phyloP scores from a whole-genome alignment of 2,113 vertebrate species.

The Lipophrys pholis region DNA sequence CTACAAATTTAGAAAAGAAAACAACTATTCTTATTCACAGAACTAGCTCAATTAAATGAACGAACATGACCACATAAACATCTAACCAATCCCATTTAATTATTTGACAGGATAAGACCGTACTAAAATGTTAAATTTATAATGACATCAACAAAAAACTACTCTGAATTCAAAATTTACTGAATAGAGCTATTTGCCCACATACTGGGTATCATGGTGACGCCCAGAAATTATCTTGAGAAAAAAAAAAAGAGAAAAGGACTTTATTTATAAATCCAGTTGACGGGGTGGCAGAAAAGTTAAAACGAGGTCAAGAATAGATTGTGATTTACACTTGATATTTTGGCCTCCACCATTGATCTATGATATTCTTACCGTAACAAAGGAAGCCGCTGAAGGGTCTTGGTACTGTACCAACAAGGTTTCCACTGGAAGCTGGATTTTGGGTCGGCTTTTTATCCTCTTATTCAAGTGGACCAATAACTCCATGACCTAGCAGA shows the following conservation, averaged over 20 bases:
- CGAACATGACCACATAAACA: not conserved
- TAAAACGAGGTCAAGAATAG: not conserved
- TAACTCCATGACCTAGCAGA: slow-evolving; percentile 95
- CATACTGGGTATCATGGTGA: too few relatives aligned
- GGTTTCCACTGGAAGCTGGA: slow-evolving; percentile 97
- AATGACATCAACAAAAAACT: too few relatives aligned
- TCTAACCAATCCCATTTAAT: not conserved
- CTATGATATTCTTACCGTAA: slow-evolving; percentile 85
- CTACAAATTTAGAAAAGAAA: slow-evolving; percentile 71
- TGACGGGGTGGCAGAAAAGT: too few relatives aligned
- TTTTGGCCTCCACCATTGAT: too few relatives aligned
- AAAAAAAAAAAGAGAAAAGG: too few relatives aligned
- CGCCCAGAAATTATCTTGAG: too few relatives aligned
- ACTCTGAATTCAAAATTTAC: too few relatives aligned
- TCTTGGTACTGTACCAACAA: slow-evolving; percentile 98
- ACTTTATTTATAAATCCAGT: too few relatives aligned
- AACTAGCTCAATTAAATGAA: too few relatives aligned
- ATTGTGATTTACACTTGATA: too few relatives aligned
- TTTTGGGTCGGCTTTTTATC: slow-evolving; percentile 97
- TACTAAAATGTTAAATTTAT: too few relatives aligned
- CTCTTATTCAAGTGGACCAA: slow-evolving; percentile 97
- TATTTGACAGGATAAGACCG: not conserved
- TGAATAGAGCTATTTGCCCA: too few relatives aligned
- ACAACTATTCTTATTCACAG: not conserved
- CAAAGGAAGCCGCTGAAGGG: slow-evolving; percentile 96